These are phyloP conservation scores for Takifugu ocellatus DNA, from an alignment of 2,797 vertebrate genomes.

Conservation along the genomic window DNA sequence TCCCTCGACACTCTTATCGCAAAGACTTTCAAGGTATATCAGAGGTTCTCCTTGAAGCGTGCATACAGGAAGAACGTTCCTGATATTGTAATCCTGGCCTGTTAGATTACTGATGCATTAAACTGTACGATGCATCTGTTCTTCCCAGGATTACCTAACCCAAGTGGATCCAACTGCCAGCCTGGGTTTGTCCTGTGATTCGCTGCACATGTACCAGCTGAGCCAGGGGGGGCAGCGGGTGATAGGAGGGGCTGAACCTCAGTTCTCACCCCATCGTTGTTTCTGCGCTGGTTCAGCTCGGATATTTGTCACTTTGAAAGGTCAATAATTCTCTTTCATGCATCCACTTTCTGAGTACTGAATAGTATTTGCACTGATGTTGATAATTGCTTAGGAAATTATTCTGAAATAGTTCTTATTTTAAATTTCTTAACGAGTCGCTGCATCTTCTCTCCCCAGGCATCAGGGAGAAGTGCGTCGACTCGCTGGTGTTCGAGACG, in stretches of 20 bases:
- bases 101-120: too few relatives aligned
- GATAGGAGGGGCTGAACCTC: constrained; percentile 81
- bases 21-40: constrained; percentile 85
- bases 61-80: background rate
- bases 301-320: constrained; percentile 86
- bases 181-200: constrained; percentile 87
- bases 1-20: constrained; percentile 86
- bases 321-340: constrained; percentile 53
- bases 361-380: too few relatives aligned
- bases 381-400: too few relatives aligned
- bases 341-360: background rate
- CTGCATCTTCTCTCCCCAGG: constrained; percentile 62
- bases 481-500: constrained; percentile 94
- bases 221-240: constrained; percentile 81
- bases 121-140: too few relatives aligned
- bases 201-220: constrained; percentile 87
- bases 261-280: constrained; percentile 76
- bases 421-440: too few relatives aligned
- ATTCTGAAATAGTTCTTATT: too few relatives aligned
- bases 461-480: constrained; percentile 89
- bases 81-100: background rate
- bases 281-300: constrained; percentile 73
- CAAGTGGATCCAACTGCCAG: constrained; percentile 90
- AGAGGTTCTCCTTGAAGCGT: background rate
- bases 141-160: constrained; percentile 83